phyloP scores from a whole-genome alignment of 2,113 vertebrate species.

The Phainopepla nitens region DNA sequence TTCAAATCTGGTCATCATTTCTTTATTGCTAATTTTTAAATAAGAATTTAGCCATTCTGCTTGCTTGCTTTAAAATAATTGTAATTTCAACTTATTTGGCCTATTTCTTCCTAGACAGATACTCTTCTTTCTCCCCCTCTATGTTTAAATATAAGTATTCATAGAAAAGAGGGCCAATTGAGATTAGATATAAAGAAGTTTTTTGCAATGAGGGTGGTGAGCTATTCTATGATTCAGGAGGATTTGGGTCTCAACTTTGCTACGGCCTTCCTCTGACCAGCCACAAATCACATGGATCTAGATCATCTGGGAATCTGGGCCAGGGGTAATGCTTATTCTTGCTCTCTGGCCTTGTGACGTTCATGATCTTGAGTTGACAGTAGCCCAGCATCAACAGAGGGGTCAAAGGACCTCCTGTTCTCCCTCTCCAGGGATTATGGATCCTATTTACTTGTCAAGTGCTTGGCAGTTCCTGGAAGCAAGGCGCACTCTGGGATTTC shows the following conservation, averaged over 20 bases:
- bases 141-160: accelerated
- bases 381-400: not conserved
- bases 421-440: not conserved
- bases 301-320: not conserved
- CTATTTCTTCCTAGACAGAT: not conserved
- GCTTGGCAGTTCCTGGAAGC: not conserved
- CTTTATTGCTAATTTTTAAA: not conserved
- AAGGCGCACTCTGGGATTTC: not conserved
- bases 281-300: not conserved
- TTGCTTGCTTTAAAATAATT: not conserved
- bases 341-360: not conserved
- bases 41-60: not conserved
- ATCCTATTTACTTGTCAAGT: not conserved
- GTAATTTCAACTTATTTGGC: not conserved
- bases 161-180: accelerated
- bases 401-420: not conserved
- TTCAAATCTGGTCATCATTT: not conserved
- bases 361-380: not conserved
- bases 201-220: not conserved
- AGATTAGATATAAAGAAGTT: not conserved
- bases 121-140: not conserved
- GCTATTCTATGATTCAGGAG: not conserved
- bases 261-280: not conserved
- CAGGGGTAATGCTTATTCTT: not conserved
- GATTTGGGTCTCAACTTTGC: not conserved